Evolutionary conservation across 2,113 vertebrate species (phyloP).

Genomic region (Campylorhamphus procurvoides): DNA sequence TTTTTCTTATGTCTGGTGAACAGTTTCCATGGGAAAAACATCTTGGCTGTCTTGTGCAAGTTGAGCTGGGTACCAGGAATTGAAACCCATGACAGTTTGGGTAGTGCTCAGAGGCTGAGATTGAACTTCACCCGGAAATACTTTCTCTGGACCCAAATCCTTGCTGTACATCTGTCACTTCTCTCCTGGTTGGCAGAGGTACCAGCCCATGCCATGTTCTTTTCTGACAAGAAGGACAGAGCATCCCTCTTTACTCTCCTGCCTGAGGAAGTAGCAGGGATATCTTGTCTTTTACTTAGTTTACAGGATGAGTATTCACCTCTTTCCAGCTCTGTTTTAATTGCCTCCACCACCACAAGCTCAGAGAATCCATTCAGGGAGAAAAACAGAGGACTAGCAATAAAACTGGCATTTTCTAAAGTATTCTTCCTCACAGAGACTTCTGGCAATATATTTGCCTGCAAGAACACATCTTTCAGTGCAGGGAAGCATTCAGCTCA

Average conservation of each 20-base stretch:
- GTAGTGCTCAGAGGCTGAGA: neutral
- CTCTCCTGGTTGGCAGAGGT: neutral
- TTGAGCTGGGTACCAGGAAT: neutral
- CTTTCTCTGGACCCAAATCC: neutral
- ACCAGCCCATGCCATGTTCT: neutral
- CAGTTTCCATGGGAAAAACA: neutral
- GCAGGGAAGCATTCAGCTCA: neutral
- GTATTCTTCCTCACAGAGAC: neutral
- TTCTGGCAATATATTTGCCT: neutral
- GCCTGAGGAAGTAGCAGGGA: neutral
- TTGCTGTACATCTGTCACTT: neutral
- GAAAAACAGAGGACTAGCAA: neutral
- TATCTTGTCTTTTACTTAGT: neutral
- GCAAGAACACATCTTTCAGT: neutral
- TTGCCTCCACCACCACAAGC: neutral
- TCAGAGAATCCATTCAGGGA: neutral
- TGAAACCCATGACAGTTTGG: neutral
- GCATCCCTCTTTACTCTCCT: neutral
- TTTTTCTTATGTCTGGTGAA: neutral
- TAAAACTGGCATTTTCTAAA: neutral
- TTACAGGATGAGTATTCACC: neutral
- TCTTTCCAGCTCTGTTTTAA: neutral
- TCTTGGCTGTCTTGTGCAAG: neutral
- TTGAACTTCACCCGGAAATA: neutral
- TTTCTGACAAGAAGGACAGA: neutral